Evolutionary conservation across 2,797 vertebrate species (phyloP), one percentile per base, ranked within the genome.

Genomic region (Chromobotia macracanthus): DNA sequence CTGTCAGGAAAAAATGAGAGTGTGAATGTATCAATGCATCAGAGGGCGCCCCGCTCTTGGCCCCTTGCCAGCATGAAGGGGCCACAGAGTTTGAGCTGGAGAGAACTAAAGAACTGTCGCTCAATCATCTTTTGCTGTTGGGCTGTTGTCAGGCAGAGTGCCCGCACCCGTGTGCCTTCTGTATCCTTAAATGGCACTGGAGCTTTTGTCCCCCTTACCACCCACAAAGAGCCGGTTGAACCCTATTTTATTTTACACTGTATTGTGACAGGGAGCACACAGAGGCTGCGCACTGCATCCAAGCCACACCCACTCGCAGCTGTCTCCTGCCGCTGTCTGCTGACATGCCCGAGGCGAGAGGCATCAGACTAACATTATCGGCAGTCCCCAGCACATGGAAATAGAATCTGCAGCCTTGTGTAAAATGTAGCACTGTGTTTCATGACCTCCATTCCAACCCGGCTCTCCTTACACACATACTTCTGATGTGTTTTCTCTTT

Each of bases 71-170:
- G 65, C 35, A 5, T 56, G 23, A 66, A 61, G 69, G 66, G 79
- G 64, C 73, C 72, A 44, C 5, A 9, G 46, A 77, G 64, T 73
- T 64, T 85, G 58, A 82, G 55, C 56, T 74, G 28, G 50, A 53
- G 23, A 51, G 35, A 46, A 58, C 55, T 35, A 41, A 38, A 50
- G 21, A 28, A 0, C 3, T 31, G 21, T 64, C 60, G 2, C 19
- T 25, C 55, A 80, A 50, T 68, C 16, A 1, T 9, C 46, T 19
- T 50, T 74, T 25, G 55, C 71, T 13, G 79, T 76, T 41, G 9
- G 28, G 4, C 8, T 79, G 75, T 58, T 79, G 18, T 21, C 11
- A 35, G 64, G 81, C 64, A 48, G 44, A 78, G 28, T 46, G 9
- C 70, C 13, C 2, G 21, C 1, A 18, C 63, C 23, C 31, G 16